phyloP scores from a whole-genome alignment of 1,140 invertebrate genomes.

The Conus betulinus region DNA sequence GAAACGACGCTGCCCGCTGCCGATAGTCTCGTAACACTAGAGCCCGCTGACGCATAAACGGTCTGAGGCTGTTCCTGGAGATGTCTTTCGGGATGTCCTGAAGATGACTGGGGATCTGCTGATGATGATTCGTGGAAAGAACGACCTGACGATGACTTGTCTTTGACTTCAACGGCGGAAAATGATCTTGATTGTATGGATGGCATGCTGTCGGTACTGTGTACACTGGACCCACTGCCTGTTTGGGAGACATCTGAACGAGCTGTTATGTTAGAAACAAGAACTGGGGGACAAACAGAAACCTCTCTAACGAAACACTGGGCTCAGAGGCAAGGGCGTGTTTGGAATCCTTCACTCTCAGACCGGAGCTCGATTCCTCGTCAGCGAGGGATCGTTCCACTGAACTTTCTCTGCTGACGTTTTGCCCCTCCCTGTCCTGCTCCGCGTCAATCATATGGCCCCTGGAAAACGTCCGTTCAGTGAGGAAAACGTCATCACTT shows the following conservation, averaged over 20 bases:
- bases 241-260: neutral
- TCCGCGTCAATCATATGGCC: slow-evolving; percentile 29
- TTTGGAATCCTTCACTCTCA: neutral
- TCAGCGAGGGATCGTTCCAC: slow-evolving; percentile 44
- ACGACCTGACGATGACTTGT: no score
- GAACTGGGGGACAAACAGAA: neutral
- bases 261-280: neutral
- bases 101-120: neutral
- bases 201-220: neutral
- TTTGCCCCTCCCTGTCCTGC: slow-evolving; percentile 35
- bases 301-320: neutral
- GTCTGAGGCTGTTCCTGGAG: neutral
- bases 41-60: neutral
- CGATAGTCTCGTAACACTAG: neutral
- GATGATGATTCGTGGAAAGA: neutral
- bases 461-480: slow-evolving; percentile 23
- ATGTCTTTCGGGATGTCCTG: neutral
- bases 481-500: slow-evolving; percentile 38
- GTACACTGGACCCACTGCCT: neutral
- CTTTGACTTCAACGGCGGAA: no score
- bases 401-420: slow-evolving; percentile 45
- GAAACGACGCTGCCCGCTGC: neutral
- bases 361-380: slow-evolving; percentile 33
- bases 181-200: neutral
- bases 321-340: neutral